These are phyloP conservation scores for Bothrops jararaca DNA, from an alignment of 2,113 vertebrate genomes.

Conservation along the genomic window DNA sequence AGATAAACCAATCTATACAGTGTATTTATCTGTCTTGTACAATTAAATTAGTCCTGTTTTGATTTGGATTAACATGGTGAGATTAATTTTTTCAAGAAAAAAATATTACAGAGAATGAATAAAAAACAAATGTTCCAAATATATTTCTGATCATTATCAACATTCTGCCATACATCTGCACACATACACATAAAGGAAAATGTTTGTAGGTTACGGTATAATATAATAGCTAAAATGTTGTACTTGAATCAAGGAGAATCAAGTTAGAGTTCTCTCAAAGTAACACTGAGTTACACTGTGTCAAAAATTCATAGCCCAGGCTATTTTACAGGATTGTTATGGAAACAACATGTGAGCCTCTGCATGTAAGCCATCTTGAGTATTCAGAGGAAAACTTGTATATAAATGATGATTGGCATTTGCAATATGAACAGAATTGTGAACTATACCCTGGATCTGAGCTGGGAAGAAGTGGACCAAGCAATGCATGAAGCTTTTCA, in stretches of 20 bases:
- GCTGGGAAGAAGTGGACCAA: constrained; percentile 15
- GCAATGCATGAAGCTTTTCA: neutral
- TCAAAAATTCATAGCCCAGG: neutral
- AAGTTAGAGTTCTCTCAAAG: neutral
- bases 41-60: neutral
- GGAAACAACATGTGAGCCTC: neutral
- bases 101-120: neutral
- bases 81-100: neutral
- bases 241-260: neutral
- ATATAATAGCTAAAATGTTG: neutral
- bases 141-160: constrained; percentile 15
- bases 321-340: neutral
- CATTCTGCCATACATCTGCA: constrained; percentile 3
- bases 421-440: constrained; percentile 22
- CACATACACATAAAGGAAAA: neutral
- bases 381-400: neutral
- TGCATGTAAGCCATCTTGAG: neutral
- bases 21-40: neutral
- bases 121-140: neutral
- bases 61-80: neutral
- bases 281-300: neutral
- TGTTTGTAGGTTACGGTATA: neutral
- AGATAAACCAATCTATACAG: neutral
- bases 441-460: constrained; percentile 38
- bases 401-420: neutral